Base-by-base conservation (phyloP, 1,140 invertebrate genomes). In the Pachyrhynchus sulphureomaculatus region DNA sequence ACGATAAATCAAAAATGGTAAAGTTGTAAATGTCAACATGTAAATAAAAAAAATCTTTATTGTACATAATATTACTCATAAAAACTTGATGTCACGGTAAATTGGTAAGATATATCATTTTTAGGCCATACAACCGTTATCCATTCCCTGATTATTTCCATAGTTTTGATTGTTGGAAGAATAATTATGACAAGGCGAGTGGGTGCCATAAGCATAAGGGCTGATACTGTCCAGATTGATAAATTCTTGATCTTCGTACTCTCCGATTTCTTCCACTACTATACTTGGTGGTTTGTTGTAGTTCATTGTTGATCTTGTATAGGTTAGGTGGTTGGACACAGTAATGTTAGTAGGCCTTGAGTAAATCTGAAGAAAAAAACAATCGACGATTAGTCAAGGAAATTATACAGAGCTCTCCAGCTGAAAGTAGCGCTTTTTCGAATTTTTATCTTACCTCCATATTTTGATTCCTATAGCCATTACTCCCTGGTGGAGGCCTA, bases 51-150 rank as follows among this genome's bases (percentile, higher is more conserved):
- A 44, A 53, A 39, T 21, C 15, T 53, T 23, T 23, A 53, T 29
- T 29, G 26, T 29, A 29, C 1, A 2, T 9, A 29, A 29, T 29
- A 29, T 9, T 10, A 29, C 26, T 1, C 12, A 9, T 29, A 29
- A 29, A 29, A 9, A 29, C 8, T 29, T 29, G 8, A 29, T 6
- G 3, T 29, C 26, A 6, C 5, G 26, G 12, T 3, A 29, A 29
- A 6, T 2, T 26, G 3, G 12, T 29, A 29, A 29, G 5, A 29
- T 29, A 6, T 26, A 26, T 6, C 8, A 29, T 9, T 29, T 29
- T 29, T 69, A 76, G 33, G 75, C 75, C 74, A 76, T 74, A 62
- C 75, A 76, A 15, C 75, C 75, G 53, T 75, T 75, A 51, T 73
- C 73, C 61, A 73, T 45, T 17, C 39, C 68, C 70, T 41, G 66